Base-by-base conservation (phyloP, 92 coral and sea anemone genomes). In the Actinostola sp. region DNA sequence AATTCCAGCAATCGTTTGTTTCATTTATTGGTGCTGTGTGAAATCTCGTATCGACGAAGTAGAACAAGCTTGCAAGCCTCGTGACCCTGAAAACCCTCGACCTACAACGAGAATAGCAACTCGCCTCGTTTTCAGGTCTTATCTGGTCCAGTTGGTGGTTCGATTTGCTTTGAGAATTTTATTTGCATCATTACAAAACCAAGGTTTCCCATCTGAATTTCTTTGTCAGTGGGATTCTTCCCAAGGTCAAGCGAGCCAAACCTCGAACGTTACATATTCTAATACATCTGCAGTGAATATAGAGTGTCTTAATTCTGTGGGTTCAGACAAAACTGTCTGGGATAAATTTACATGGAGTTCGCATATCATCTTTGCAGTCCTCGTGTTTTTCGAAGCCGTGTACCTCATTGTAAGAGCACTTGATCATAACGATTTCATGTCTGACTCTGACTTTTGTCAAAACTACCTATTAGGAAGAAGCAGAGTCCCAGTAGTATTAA, bases 291-390 rank as follows among this genome's bases (percentile, higher is more conserved):
- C n/a, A 3, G 8, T 6, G 3, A 8, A n/a, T 25, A 41, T 62
- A 0, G 39, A 82, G 50, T 83, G 88, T 49, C 79, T 46, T 55
- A 83, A 77, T 63, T 50, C 84, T 13, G 50, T 83, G n/a, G 88
- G 69, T 1, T 59, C 77, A 21, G 78, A 83, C 48, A 83, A 76
- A 60, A 21, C 58, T 51, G 46, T 46, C 19, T 83, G 61, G 39
- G 31, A 61, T 27, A 57, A 13, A 36, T 11, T 51, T 6, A 52
- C 48, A 12, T 57, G 24, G 8, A 52, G 45, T 33, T 25, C 42
- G 9, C 66, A 81, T n/a, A 38, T 58, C 5, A 19, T 66, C 15
- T 34, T 80, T 63, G 59, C 38, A 20, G 50, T 41, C 36, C 67
- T 80, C 1, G 72, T 71, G 2, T 41, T 63, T 17, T 69, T 65